Conservation (phyloP, 1,140 invertebrate species). For the Aphaenogaster rudis region DNA sequence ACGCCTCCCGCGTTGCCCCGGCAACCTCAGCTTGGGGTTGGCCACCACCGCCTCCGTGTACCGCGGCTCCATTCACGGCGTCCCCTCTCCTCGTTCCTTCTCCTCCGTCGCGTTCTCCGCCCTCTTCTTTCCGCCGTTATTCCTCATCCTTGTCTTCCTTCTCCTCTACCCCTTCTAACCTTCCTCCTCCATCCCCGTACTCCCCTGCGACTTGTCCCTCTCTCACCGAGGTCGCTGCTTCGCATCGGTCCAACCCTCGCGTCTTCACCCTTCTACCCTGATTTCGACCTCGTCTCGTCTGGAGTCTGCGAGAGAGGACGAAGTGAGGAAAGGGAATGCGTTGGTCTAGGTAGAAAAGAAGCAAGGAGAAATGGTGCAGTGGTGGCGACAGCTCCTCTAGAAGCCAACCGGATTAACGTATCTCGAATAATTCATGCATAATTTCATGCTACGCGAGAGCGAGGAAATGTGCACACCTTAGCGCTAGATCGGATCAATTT, state of each 20-base stretch:
- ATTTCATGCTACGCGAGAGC: slow-evolving; percentile 33
- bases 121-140: slow-evolving; percentile 47
- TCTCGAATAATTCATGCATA: slow-evolving; percentile 81
- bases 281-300: slow-evolving; percentile 61
- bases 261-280: slow-evolving; percentile 71
- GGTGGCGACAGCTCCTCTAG: slow-evolving; percentile 66
- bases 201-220: slow-evolving; percentile 36
- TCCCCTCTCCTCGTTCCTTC: slow-evolving; percentile 65
- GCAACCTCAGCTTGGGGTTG: slow-evolving; percentile 86
- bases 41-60: slow-evolving; percentile 83
- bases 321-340: slow-evolving; percentile 42
- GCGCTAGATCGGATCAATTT: slow-evolving; percentile 32
- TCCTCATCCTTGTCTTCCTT: slow-evolving; percentile 55
- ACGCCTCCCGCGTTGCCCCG: slow-evolving; percentile 86
- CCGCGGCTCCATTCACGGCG: slow-evolving; percentile 83
- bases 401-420: slow-evolving; percentile 81
- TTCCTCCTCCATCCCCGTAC: slow-evolving; percentile 26
- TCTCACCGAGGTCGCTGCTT: slow-evolving; percentile 37
- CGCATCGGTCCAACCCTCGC: slow-evolving; percentile 58
- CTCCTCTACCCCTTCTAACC: slow-evolving; percentile 39
- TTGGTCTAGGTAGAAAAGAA: slow-evolving; percentile 49
- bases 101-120: slow-evolving; percentile 65
- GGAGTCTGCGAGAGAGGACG: slow-evolving; percentile 29
- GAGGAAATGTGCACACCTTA: slow-evolving; percentile 8
- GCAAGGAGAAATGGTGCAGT: slow-evolving; percentile 28